These are phyloP conservation scores for Zaprionus obscuricornis DNA, from an alignment of 2,888 invertebrate genomes.

Conservation along the genomic window DNA sequence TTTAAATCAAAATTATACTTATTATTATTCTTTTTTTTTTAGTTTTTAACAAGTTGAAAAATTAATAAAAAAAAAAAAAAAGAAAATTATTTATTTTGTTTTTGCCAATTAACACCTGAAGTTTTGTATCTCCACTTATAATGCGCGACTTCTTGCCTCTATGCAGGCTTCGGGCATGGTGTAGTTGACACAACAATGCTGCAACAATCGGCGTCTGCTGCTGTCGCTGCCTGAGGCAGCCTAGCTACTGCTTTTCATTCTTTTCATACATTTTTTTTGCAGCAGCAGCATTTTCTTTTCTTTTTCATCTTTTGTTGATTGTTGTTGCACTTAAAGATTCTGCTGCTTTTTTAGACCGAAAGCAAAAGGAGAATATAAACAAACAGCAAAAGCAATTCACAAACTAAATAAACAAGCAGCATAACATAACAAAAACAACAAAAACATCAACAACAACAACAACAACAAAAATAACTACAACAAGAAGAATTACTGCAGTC, in stretches of 20 bases:
- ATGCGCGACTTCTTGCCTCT: not conserved
- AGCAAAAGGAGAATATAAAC: slow-evolving; percentile 25
- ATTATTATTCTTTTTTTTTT: too few relatives aligned
- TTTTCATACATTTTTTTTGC: not conserved
- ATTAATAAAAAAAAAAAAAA: too few relatives aligned
- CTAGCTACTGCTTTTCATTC: not conserved
- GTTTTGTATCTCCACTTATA: not conserved
- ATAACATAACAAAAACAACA: slow-evolving; percentile 25
- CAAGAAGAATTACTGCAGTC: slow-evolving; percentile 46
- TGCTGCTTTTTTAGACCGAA: slow-evolving; percentile 22
- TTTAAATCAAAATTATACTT: too few relatives aligned
- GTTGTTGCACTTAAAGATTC: slow-evolving; percentile 48
- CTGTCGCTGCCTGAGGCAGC: slow-evolving; percentile 1
- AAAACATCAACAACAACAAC: slow-evolving; percentile 8
- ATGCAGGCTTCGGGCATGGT: not conserved
- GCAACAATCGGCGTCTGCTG: slow-evolving; percentile 13
- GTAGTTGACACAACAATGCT: slow-evolving; percentile 15
- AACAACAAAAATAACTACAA: slow-evolving; percentile 24
- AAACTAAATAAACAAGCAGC: slow-evolving; percentile 45
- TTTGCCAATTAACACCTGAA: slow-evolving; percentile 3
- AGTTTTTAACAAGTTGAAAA: too few relatives aligned
- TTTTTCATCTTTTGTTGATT: slow-evolving; percentile 7
- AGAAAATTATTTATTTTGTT: not conserved
- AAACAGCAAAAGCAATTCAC: slow-evolving; percentile 34
- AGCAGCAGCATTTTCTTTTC: slow-evolving; percentile 8